Evolutionary conservation across 2,113 vertebrate genomes (phyloP), one percentile per base, ranked within the genome.

Genomic region (Astur gentilis): DNA sequence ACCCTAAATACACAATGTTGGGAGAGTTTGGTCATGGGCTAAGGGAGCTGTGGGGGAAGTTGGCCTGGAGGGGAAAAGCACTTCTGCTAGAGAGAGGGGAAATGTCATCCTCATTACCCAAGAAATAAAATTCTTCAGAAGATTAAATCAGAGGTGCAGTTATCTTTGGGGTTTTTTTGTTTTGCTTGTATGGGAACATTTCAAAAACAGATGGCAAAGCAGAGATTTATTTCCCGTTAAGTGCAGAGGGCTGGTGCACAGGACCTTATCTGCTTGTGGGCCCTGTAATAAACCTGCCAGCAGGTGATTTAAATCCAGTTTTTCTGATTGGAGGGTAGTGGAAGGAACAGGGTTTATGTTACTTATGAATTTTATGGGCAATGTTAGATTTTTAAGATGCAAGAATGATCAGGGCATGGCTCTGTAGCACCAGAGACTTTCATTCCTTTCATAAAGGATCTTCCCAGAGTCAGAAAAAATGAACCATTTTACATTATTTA

Each of bases 281-380:
- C 82, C 87, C 64, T 67, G 87, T 66, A 87, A 97, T 97, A 97
- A 97, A 97, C 90, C 97, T 95, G 95, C 85, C 96, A 97, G 87
- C 67, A 70, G 73, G 90, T 97, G 97, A 96, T 97, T 97, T 97
- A 97, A 96, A 80, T 42, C 88, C 78, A 57, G 65, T 95, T 93
- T 86, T 93, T 92, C 87, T 93, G 96, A 93, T 77, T 87, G 92
- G 86, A 96, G 89, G 89, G 60, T 73, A 84, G 72, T 73, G 19
- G 78, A 82, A 96, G 61, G 93, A 95, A 13, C 15, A 52, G 60
- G 22, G 57, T 89, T 94, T 95, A 70, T 78, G 78, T 92, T 97
- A 89, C 95, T 97, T 92, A 87, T 27, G 76, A 83, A 57, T 78
- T 96, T 90, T 87, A 95, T 95, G 93, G 69, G 52, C 67, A 60